Evolutionary conservation across 2,797 vertebrate species (phyloP).

Genomic region (Arctocebus calabarensis): DNA sequence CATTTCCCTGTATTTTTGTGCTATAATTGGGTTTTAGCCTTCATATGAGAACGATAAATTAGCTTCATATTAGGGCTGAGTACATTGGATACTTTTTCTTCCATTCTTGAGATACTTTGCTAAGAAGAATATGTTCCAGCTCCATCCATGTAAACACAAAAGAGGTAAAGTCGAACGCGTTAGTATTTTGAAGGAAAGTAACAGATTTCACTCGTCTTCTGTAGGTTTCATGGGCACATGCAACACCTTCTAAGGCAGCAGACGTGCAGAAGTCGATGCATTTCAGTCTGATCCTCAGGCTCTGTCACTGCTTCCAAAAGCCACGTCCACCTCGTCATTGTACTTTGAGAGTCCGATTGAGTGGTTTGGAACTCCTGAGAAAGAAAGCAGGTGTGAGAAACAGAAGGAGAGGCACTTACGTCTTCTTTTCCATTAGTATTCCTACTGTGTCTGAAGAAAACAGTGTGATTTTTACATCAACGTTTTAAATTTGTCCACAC

Average conservation of each 20-base stretch:
- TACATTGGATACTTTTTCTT: too few relatives aligned
- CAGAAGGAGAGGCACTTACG: not conserved
- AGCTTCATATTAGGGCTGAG: too few relatives aligned
- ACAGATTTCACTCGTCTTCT: not conserved
- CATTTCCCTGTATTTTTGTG: too few relatives aligned
- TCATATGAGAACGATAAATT: too few relatives aligned
- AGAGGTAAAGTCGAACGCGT: too few relatives aligned
- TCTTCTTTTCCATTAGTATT: not conserved
- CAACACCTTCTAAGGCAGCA: not conserved
- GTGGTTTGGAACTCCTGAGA: not conserved
- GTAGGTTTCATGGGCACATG: accelerated
- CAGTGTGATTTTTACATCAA: constrained; percentile 18
- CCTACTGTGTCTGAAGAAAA: constrained; percentile 34
- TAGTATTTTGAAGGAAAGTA: not conserved
- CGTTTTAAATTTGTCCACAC: constrained; percentile 50
- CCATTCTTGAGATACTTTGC: too few relatives aligned
- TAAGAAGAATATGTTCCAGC: too few relatives aligned
- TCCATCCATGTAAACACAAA: too few relatives aligned
- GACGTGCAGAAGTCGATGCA: not conserved
- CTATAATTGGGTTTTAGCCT: too few relatives aligned
- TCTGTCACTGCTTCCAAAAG: not conserved
- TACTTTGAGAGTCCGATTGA: constrained; percentile 9
- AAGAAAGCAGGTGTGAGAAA: not conserved
- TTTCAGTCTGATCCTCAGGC: not conserved
- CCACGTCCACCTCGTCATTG: not conserved